Conservation (phyloP, 2,113 vertebrate genomes). For the Psilopsiagon aurifrons region DNA sequence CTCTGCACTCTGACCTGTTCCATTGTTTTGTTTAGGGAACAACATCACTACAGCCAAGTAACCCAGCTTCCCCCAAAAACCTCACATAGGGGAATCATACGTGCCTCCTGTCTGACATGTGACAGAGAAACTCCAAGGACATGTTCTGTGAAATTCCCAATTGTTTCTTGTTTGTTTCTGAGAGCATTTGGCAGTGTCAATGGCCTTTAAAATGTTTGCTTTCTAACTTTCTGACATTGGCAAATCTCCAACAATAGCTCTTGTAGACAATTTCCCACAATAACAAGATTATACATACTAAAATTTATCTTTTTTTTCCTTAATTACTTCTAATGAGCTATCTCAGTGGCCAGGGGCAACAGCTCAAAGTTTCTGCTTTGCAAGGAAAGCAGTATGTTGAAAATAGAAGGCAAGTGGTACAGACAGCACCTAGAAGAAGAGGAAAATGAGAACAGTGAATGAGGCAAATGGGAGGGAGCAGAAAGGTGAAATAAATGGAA, state of each 20-base stretch:
- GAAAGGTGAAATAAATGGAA: not conserved
- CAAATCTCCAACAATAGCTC: not conserved
- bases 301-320: not conserved
- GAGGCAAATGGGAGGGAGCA: rapidly evolving
- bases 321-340: not conserved
- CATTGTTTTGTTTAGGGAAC: not conserved
- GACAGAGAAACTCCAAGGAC: not conserved
- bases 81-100: not conserved
- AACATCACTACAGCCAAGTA: not conserved
- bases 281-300: not conserved
- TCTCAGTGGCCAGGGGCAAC: not conserved
- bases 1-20: not conserved
- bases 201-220: not conserved
- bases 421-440: not conserved
- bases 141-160: not conserved
- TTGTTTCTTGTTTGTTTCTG: not conserved
- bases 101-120: not conserved
- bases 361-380: not conserved
- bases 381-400: not conserved
- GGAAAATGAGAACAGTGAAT: not conserved
- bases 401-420: not conserved
- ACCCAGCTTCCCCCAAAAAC: not conserved
- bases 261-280: not conserved
- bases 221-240: not conserved
- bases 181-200: not conserved